Evolutionary conservation across 2,888 invertebrate species (phyloP), one percentile per base, ranked within the genome.

Genomic region (Trissolcus brochymenae): DNA sequence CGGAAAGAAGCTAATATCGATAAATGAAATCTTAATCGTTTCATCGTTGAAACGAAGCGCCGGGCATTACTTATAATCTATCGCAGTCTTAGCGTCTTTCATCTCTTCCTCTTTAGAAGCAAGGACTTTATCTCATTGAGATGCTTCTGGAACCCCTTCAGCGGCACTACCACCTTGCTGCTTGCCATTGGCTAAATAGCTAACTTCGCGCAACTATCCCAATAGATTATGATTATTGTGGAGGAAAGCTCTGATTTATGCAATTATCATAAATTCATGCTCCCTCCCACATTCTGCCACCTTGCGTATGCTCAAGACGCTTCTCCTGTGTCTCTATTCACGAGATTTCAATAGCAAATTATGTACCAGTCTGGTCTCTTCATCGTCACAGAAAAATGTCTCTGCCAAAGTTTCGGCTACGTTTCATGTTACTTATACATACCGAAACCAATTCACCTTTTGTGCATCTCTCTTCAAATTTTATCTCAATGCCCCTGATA

Each of bases 151-250:
- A 83, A 82, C 79, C 82, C 81, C 81, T 81, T 79, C 62, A 79
- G 79, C 83, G 80, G 75, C 79, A 81, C 79, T 81, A 80, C 76
- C 81, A 79, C 78, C 78, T 78, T 76, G 79, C 81, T 76, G 76
- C 84, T 84, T 82, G 85, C 87, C 87, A 84, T 82, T 82, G 86
- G 88, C 87, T 88, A 87, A 87, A 88, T 87, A 88, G 87, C 88
- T 86, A 87, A 88, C 87, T 88, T 87, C 82, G 84, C 82, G 82
- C 87, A 88, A 87, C 88, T 88, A 88, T 88, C 87, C 86, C 87
- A 87, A 88, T 88, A 87, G 87, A 87, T 88, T 88, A 88, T 87
- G 87, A 88, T 88, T 87, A 87, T 88, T 88, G 87, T 86, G 87
- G 85, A 87, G 87, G 88, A 87, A 88, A 87, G 87, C 87, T 86